Evolutionary conservation across 2,888 invertebrate genomes (phyloP), one percentile per base, ranked within the genome.

Genomic region (Leucoma salicis): DNA sequence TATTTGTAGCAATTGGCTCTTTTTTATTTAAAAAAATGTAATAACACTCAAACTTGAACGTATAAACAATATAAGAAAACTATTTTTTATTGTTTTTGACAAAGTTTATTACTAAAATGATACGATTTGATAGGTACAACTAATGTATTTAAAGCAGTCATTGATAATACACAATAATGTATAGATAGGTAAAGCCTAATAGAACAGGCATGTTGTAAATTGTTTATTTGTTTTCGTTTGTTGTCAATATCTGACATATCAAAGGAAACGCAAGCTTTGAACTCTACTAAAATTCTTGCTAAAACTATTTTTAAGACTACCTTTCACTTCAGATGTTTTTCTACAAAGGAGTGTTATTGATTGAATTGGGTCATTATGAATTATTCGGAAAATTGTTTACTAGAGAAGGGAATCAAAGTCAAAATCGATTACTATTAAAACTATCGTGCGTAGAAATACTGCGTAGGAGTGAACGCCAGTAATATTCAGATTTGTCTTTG

Each of bases 1-100:
- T 59, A 45, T 56, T 21, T 50, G 41, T 46, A 8, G 36, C 21
- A 46, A 49, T 60, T 48, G 42, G 48, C 43, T 29, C 12, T 15
- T 32, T 38, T 31, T 31, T 16, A 6, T 35, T 6, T 21, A 11
- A 27, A 4, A 27, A 6, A 6, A n/a, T 27, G 7, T 18, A n/a
- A n/a, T n/a, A n/a, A n/a, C n/a, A n/a, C n/a, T n/a, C n/a, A n/a
- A n/a, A n/a, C n/a, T n/a, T n/a, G n/a, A n/a, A n/a, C n/a, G n/a
- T n/a, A n/a, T n/a, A n/a, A n/a, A n/a, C n/a, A n/a, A n/a, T n/a
- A n/a, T n/a, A n/a, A n/a, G n/a, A n/a, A n/a, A n/a, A n/a, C n/a
- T n/a, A n/a, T n/a, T n/a, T n/a, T n/a, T n/a, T n/a, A n/a, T n/a
- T n/a, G n/a, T n/a, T n/a, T n/a, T n/a, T n/a, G n/a, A n/a, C n/a